phyloP scores from a whole-genome alignment of 1,140 invertebrate species.

The Vanessa atalanta region DNA sequence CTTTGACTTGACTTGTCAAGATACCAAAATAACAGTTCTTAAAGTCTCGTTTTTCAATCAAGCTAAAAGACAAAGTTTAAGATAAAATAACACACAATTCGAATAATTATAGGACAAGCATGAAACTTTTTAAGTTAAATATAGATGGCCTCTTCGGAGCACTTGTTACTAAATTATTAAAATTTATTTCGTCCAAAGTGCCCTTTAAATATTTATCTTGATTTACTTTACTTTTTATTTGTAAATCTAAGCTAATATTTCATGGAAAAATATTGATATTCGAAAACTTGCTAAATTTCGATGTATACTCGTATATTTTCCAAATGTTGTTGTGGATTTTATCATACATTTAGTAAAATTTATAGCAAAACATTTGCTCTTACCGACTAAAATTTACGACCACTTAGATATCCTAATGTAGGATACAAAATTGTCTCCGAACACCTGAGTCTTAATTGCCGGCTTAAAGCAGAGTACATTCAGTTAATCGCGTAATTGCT shows the following conservation, averaged over 20 bases:
- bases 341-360: neutral
- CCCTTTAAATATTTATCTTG: neutral
- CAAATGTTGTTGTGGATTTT: neutral
- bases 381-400: constrained; percentile 13
- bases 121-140: constrained; percentile 13
- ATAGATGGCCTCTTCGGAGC: constrained; percentile 4
- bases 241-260: neutral
- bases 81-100: constrained; percentile 6
- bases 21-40: neutral
- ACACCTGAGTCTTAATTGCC: constrained; percentile 23
- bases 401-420: constrained; percentile 19
- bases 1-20: too few relatives aligned
- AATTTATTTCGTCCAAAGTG: constrained; percentile 1
- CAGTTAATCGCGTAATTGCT: constrained; percentile 12
- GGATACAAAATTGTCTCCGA: constrained; percentile 1
- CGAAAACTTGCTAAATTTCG: neutral
- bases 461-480: constrained; percentile 6
- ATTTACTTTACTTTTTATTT: neutral
- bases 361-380: neutral
- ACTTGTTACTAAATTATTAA: constrained; percentile 7
- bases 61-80: neutral
- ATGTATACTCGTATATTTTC: neutral
- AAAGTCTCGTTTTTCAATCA: neutral
- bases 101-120: constrained; percentile 4
- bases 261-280: neutral